A percentile compares a stretch with the other conserved stretches of the same genome.
These are phyloP conservation scores for Plagodis dolabraria DNA, from an alignment of 2,888 invertebrate species.

Conservation along the genomic window DNA sequence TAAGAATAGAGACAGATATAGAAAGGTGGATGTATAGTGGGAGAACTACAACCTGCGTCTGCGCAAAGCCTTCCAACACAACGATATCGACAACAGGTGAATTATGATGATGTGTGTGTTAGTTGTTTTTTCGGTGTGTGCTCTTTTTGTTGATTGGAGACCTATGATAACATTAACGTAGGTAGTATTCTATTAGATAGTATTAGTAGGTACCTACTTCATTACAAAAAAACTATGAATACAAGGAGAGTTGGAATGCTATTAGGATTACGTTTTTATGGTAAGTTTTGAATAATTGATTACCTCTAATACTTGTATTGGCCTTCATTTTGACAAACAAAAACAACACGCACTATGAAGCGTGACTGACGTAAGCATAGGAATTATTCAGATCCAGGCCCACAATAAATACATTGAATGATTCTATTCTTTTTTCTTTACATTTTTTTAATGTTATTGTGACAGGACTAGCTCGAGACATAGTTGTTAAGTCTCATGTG, in stretches of 20 bases:
- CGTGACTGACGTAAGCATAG: conserved; percentile 4
- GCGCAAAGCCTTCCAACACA: conserved; percentile 76
- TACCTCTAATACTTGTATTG: conserved; percentile 1
- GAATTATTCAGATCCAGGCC: background rate
- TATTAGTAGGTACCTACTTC: conserved; percentile 43
- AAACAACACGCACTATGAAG: conserved; percentile 2
- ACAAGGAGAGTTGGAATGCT: conserved; percentile 12
- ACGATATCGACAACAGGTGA: conserved; percentile 76
- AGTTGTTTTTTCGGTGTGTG: conserved; percentile 58
- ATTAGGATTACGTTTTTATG: conserved; percentile 9
- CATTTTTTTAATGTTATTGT: too few species aligned
- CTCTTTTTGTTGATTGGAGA: conserved; percentile 68
- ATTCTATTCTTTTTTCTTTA: too few species aligned
- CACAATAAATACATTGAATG: too few species aligned
- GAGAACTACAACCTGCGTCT: conserved; percentile 77
- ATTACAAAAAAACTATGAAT: conserved; percentile 45
- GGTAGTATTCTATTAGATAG: conserved; percentile 69
- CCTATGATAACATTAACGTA: conserved; percentile 77
- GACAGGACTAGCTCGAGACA: too few species aligned
- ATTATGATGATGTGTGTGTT: conserved; percentile 70
- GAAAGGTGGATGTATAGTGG: conserved; percentile 60
- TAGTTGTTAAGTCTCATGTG: too few species aligned
- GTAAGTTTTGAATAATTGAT: background rate
- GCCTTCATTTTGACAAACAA: conserved; percentile 3
- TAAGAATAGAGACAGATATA: conserved; percentile 54